These are phyloP conservation scores for Pitangus sulphuratus DNA, from an alignment of 2,797 vertebrate genomes.

Conservation along the genomic window DNA sequence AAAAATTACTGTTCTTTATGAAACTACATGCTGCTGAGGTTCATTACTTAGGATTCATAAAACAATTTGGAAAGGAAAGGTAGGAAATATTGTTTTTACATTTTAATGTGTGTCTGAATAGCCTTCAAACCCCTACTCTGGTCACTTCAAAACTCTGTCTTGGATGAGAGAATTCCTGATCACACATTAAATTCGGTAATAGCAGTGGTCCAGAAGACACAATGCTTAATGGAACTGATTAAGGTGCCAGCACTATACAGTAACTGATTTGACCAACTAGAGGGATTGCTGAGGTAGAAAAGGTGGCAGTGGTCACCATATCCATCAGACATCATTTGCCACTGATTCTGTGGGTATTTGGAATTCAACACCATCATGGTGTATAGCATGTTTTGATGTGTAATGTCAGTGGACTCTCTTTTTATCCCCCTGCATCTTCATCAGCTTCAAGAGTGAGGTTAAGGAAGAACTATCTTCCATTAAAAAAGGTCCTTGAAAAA, in stretches of 20 bases:
- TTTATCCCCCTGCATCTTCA: not conserved
- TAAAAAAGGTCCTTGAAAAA: not conserved
- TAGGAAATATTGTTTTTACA: not conserved
- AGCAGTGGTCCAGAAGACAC: not conserved
- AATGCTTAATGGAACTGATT: not conserved
- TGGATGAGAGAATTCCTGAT: not conserved
- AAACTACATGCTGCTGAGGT: not conserved
- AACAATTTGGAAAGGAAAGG: not conserved
- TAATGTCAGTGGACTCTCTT: not conserved
- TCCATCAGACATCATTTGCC: not conserved
- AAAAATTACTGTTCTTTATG: not conserved
- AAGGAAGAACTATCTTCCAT: not conserved
- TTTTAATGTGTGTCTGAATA: not conserved
- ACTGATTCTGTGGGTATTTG: not conserved
- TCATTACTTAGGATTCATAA: not conserved
- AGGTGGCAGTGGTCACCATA: not conserved
- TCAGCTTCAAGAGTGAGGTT: not conserved
- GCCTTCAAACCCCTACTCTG: not conserved
- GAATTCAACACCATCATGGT: not conserved
- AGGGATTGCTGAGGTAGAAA: not conserved
- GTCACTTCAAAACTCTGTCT: not conserved
- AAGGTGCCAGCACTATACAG: not conserved
- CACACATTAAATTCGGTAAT: not conserved
- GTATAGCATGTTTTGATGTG: not conserved
- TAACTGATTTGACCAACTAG: not conserved